Conservation (phyloP, 2,888 invertebrate species). For the Nemoura dubitans region DNA sequence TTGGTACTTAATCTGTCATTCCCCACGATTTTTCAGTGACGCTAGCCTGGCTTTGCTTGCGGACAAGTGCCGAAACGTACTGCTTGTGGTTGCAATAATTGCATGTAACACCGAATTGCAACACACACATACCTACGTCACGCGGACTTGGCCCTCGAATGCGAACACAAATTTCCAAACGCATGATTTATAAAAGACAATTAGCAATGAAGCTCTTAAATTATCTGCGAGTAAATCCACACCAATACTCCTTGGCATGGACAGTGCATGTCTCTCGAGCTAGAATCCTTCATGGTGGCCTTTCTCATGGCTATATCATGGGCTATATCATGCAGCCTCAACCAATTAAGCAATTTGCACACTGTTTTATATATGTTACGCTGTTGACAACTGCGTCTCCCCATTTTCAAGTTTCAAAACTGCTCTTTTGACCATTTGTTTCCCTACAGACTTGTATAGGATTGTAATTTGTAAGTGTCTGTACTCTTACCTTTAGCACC, state of each 20-base stretch:
- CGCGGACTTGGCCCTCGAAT: neutral
- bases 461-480: too few species aligned
- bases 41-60: neutral
- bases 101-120: neutral
- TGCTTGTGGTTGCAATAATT: neutral
- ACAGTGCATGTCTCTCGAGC: neutral
- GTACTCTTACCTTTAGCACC: too few species aligned
- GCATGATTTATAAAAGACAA: neutral
- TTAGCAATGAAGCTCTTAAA: constrained; percentile 7
- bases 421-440: too few species aligned
- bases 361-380: too few species aligned
- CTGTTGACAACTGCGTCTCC: too few species aligned
- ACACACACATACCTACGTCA: neutral
- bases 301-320: too few species aligned
- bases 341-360: too few species aligned
- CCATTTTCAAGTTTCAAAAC: too few species aligned
- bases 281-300: neutral
- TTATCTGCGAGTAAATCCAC: neutral
- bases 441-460: too few species aligned
- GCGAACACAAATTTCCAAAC: neutral
- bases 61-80: too few species aligned
- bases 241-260: neutral
- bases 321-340: too few species aligned
- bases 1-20: neutral
- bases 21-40: neutral